These are phyloP conservation scores for Pseudomyrmex pallidus DNA, from an alignment of 1,140 invertebrate genomes.

Conservation along the genomic window DNA sequence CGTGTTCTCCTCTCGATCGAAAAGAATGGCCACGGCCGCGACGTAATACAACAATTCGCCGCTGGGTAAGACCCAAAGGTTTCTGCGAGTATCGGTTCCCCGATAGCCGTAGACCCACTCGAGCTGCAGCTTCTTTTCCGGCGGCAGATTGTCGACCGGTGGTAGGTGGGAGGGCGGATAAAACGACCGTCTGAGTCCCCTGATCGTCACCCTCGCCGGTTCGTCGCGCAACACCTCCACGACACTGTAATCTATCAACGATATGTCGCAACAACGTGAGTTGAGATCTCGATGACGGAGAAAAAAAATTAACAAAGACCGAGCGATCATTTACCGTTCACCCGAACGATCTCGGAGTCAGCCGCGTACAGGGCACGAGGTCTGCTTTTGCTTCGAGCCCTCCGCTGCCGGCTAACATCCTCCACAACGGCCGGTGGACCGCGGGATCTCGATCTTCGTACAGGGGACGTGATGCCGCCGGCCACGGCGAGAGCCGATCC, in stretches of 20 bases:
- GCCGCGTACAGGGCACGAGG: slow-evolving; percentile 92
- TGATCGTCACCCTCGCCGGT: slow-evolving; percentile 92
- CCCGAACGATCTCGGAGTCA: slow-evolving; percentile 91
- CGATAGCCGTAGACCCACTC: slow-evolving; percentile 99
- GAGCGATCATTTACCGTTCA: slow-evolving; percentile 86
- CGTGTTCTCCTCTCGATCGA: slow-evolving; percentile 94
- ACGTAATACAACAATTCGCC: slow-evolving; percentile 97
- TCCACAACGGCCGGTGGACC: slow-evolving; percentile 86
- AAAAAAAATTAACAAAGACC: background rate
- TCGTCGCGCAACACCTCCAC: slow-evolving; percentile 94
- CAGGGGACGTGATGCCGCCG: slow-evolving; percentile 86
- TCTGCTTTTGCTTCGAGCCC: slow-evolving; percentile 92
- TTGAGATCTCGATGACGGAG: too few relatives aligned
- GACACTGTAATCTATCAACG: slow-evolving; percentile 90
- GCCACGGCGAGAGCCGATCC: slow-evolving; percentile 85
- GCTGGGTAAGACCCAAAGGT: slow-evolving; percentile 95
- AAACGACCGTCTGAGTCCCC: slow-evolving; percentile 93
- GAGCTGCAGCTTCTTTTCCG: slow-evolving; percentile 93
- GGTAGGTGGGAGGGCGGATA: slow-evolving; percentile 94
- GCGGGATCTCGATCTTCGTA: slow-evolving; percentile 90
- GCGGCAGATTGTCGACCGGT: slow-evolving; percentile 92
- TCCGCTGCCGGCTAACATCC: slow-evolving; percentile 85
- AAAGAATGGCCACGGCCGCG: slow-evolving; percentile 95
- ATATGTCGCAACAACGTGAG: background rate
- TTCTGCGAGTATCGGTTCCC: slow-evolving; percentile 93